These are phyloP conservation scores for Tetramorium alpestre DNA, from an alignment of 1,140 invertebrate genomes.

Conservation along the genomic window DNA sequence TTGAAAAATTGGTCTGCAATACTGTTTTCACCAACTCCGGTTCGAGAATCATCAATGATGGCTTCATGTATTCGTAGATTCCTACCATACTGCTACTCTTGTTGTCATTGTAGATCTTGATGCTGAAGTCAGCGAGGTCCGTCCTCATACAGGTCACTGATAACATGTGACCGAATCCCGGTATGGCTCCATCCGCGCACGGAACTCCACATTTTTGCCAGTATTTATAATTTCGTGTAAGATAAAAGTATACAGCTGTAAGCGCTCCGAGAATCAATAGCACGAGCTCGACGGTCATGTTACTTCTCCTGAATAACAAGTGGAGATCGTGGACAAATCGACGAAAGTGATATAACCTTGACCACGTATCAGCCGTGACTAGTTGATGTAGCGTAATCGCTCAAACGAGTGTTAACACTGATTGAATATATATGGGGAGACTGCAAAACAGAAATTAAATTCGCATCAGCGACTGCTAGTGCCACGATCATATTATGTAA, in stretches of 20 bases:
- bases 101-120: constrained; percentile 65
- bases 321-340: too few relatives aligned
- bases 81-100: constrained; percentile 71
- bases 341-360: too few relatives aligned
- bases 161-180: constrained; percentile 74
- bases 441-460: not conserved
- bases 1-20: constrained; percentile 76
- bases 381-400: too few relatives aligned
- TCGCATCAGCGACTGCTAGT: not conserved
- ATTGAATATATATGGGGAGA: too few relatives aligned
- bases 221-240: constrained; percentile 68
- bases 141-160: constrained; percentile 37
- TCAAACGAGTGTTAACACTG: too few relatives aligned
- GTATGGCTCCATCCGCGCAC: constrained; percentile 70
- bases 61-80: constrained; percentile 69
- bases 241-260: not conserved
- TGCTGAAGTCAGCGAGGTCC: constrained; percentile 45
- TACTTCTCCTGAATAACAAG: too few relatives aligned
- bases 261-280: not conserved
- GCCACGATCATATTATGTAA: not conserved
- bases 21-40: constrained; percentile 77
- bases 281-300: constrained; percentile 69
- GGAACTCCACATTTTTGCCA: constrained; percentile 84
- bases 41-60: constrained; percentile 76
- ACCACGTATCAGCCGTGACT: too few relatives aligned